Evolutionary conservation across 2,113 vertebrate species (phyloP).

Genomic region (Alaudala cheleensis): DNA sequence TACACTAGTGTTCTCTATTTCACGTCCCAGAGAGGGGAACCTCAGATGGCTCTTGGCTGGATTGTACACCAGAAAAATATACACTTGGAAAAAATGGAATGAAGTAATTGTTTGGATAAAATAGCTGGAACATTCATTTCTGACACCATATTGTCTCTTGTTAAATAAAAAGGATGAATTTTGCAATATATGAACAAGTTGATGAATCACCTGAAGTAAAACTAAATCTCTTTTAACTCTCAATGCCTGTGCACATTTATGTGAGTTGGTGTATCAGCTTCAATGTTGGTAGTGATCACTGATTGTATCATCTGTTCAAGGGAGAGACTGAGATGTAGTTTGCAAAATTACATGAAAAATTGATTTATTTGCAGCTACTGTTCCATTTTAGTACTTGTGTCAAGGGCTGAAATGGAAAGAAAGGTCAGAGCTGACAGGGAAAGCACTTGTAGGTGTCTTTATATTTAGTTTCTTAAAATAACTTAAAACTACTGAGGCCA

Average conservation of each 20-base stretch:
- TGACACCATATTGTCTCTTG: background rate
- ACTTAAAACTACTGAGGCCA: background rate
- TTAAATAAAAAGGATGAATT: background rate
- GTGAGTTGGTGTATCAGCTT: background rate
- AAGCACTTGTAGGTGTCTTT: background rate
- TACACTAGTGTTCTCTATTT: rapidly evolving
- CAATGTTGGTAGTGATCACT: rapidly evolving
- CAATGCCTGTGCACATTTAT: background rate
- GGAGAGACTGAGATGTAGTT: background rate
- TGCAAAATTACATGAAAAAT: background rate
- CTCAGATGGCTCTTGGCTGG: background rate
- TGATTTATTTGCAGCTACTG: background rate
- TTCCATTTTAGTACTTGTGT: background rate
- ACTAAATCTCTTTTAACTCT: background rate
- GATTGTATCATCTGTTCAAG: background rate
- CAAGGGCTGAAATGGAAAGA: background rate
- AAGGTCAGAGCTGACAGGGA: background rate
- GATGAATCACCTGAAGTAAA: background rate
- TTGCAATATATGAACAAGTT: background rate
- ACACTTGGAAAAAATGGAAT: background rate
- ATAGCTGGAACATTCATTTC: background rate
- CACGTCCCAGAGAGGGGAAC: background rate
- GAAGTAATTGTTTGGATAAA: background rate
- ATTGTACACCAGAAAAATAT: background rate
- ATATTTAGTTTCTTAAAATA: background rate